Base-by-base conservation (phyloP, 2,797 vertebrate species). In the Sorex maritimensis region DNA sequence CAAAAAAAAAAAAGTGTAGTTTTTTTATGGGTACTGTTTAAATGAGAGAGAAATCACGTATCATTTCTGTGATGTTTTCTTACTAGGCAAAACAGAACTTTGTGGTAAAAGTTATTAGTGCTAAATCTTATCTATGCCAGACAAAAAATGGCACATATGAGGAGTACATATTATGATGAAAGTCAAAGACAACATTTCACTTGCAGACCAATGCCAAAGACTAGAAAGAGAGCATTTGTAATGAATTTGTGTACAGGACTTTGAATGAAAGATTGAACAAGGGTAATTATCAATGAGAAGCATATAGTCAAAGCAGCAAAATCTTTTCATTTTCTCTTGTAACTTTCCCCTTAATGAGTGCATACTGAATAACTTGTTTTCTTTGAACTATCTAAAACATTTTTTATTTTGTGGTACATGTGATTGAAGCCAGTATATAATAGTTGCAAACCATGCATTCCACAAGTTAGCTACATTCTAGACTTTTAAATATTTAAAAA, bases 101-200 rank as follows among this genome's bases (percentile, higher is more conserved):
- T 74, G 41, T n/a, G 19, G 69, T 55, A 15, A 74, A 94, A 77
- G 38, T 94, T 82, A 91, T 91, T 88, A 93, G 49, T 71, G 68
- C 84, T 74, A 78, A 80, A 82, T 95, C n/a, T 86, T 55, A 38
- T 89, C 6, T 6, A 7, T n/a, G 41, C 26, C 34, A 85, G 30
- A 91, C 75, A 80, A 65, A 81, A 94, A 93, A 88, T 24, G n/a
- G 79, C 17, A 23, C 85, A 91, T 86, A 94, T 69, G 72, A 95
- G 79, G 55, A 82, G 1, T 5, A 58, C 28, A 2, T 86, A 12
- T 65, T 61, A 55, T 58, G n/a, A 84, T 0, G 30, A 77, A 92
- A 26, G 86, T 88, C 74, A 75, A 73, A 93, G 55, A 61, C 69
- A 86, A 81, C 8, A 44, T 24, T 82, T 26, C 52, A 91, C 41